Evolutionary conservation across 2,113 vertebrate genomes (phyloP).

Genomic region (Lamprologus callipterus): DNA sequence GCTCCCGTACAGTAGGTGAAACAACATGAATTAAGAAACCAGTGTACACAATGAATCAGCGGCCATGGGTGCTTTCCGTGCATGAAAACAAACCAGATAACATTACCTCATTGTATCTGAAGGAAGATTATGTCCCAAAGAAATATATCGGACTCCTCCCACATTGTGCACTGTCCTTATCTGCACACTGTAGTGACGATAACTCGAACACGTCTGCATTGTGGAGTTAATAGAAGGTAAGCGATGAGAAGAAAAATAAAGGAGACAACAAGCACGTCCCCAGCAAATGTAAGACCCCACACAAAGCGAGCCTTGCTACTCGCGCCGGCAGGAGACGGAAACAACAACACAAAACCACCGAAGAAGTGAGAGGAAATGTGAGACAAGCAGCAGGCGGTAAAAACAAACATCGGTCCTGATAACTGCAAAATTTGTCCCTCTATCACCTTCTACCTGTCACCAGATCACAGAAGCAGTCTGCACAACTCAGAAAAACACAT

Average conservation of each 20-base stretch:
- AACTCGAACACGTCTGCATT: not conserved
- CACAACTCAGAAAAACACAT: not conserved
- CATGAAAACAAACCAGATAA: not conserved
- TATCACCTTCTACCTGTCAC: not conserved
- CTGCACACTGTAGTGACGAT: not conserved
- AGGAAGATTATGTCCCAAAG: not conserved
- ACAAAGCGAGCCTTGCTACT: not conserved
- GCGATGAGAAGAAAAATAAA: not conserved
- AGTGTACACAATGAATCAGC: rapidly evolving
- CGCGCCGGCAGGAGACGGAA: rapidly evolving
- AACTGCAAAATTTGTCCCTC: not conserved
- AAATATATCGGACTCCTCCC: not conserved
- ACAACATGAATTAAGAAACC: not conserved
- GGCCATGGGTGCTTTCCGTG: not conserved
- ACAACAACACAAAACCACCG: not conserved
- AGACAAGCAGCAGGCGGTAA: not conserved
- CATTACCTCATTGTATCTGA: not conserved
- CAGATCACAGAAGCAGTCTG: not conserved
- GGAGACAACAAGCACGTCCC: not conserved
- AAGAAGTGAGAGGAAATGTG: not conserved
- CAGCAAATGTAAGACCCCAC: not conserved
- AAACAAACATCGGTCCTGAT: not conserved
- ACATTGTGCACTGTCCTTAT: not conserved
- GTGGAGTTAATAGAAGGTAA: not conserved
- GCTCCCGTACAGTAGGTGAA: not conserved